Base-by-base conservation (phyloP, 2,888 invertebrate genomes). In the Platycheirus albimanus region DNA sequence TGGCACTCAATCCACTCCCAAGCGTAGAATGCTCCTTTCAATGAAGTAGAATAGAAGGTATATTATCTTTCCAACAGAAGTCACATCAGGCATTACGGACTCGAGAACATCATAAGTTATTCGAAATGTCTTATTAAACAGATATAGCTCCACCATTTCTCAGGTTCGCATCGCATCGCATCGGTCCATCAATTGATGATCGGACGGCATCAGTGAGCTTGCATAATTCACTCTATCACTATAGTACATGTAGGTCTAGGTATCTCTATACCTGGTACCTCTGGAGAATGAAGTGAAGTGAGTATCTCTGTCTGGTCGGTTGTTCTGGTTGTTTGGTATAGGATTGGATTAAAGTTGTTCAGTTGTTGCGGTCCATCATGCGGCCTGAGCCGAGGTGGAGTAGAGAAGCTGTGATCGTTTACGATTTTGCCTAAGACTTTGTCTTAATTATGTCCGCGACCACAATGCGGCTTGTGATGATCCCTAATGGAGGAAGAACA, bases 41-140 rank as follows among this genome's bases (percentile, higher is more conserved):
- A 33, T 33, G 30, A n/a, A n/a, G 71, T 28, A 2, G 6, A n/a
- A 19, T 8, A n/a, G 11, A 4, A 1, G 36, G 17, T 28, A 15
- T 52, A 33, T 30, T 41, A 17, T 36, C 64, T 43, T 24, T 30
- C 63, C 49, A 77, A 83, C 78, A 83, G 81, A 83, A 83, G 81
- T 83, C 78, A 71, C 24, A n/a, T n/a, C n/a, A 58, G 45, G 51
- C 56, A 80, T 76, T 76, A 77, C 71, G 41, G 72, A 78, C 78
- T 64, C 63, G 72, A 69, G 83, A 69, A 72, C 78, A 69, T 83
- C 83, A 83, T 83, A 83, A 83, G 83, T 83, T 83, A 83, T 83
- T 78, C 72, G 63, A 78, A 83, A 83, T 78, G 83, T 83, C 83
- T 78, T 83, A 83, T 83, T 83, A 78, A 69, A 67, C 72, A 83